Base-by-base conservation (phyloP, 2,797 vertebrate species). In the Podargus strigoides region DNA sequence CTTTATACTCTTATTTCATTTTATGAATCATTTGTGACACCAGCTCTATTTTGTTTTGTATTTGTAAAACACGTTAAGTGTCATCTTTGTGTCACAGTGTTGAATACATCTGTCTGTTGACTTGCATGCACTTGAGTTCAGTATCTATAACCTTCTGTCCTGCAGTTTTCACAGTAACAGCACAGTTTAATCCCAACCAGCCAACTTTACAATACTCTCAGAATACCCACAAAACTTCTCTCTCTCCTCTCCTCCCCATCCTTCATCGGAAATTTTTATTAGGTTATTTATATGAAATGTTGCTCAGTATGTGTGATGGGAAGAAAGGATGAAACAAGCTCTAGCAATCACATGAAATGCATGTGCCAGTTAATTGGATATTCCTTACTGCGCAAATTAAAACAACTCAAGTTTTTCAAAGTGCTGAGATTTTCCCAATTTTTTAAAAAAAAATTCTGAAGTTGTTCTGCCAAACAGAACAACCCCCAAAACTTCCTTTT, bases 51-150 rank as follows among this genome's bases (percentile, higher is more conserved):
- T 84, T 82, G 44, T n/a, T 93, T 75, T 26, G 5, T 76, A 34
- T 89, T 94, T 93, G 67, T 89, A 74, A 86, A 87, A 94, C 87
- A 20, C 14, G 34, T 41, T 80, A 95, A 92, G 59, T 18, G n/a
- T 53, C 83, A 95, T 20, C 27, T 82, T 59, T 39, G 44, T 83
- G 85, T 42, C 82, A 91, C 30, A 30, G 66, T 52, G 64, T 91
- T 85, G 87, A 69, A 81, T 77, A 46, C 72, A 93, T 75, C 75
- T 83, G 28, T 88, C 80, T 73, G 46, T 80, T 94, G 84, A 74
- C 58, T 74, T 89, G 41, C 79, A 85, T 23, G 26, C 77, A 91
- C 6, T 68, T 67, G 76, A 95, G 82, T 87, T 92, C 84, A 90
- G 42, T 89, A 64, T 27, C 32, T 81, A 18, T 0, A 4, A 90